A percentile compares a stretch with the other conserved stretches of the same genome.
Evolutionary conservation across 2,113 vertebrate genomes (phyloP).

Genomic region (Cygnus atratus): DNA sequence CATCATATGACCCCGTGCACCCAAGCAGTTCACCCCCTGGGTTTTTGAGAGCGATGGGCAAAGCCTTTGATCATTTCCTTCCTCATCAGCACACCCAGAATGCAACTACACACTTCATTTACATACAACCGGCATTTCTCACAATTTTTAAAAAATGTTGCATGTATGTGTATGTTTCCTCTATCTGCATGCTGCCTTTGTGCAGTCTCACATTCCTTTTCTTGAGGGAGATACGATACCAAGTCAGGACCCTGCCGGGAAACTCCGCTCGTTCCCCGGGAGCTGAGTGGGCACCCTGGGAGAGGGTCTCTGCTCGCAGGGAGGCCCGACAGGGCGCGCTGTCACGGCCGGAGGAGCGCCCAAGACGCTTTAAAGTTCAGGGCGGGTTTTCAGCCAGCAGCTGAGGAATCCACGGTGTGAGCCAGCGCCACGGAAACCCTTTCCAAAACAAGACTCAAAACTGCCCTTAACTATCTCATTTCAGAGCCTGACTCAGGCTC

Average conservation of each 20-base stretch:
- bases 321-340: background rate
- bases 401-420: constrained; percentile 81
- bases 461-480: background rate
- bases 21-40: background rate
- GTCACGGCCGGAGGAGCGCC: constrained; percentile 21
- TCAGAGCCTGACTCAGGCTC: constrained; percentile 34
- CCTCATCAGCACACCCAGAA: background rate
- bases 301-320: background rate
- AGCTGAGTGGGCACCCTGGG: background rate
- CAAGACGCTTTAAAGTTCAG: constrained; percentile 46
- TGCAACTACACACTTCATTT: background rate
- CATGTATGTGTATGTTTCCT: background rate
- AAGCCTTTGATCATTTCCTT: background rate
- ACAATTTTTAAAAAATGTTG: background rate
- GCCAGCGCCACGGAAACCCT: constrained; percentile 87
- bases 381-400: constrained; percentile 79
- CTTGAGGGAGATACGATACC: background rate
- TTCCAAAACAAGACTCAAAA: constrained; percentile 80
- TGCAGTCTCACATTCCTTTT: background rate
- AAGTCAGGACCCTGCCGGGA: background rate
- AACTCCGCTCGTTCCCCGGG: background rate
- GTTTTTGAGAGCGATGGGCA: background rate
- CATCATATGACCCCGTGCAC: background rate
- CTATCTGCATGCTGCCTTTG: background rate
- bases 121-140: background rate